phyloP scores from a whole-genome alignment of 2,888 invertebrate genomes.

The Pyralis farinalis region DNA sequence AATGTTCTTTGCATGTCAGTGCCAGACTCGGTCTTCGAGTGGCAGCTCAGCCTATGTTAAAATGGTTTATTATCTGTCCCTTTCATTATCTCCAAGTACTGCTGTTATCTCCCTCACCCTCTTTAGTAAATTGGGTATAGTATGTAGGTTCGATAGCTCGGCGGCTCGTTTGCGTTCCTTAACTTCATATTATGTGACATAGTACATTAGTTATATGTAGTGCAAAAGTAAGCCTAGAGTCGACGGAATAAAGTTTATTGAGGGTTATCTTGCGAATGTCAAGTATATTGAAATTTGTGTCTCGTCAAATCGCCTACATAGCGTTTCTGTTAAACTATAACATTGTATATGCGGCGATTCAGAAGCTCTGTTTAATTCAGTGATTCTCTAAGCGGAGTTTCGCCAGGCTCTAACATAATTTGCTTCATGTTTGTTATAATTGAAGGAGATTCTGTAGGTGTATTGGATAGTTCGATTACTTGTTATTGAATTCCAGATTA shows the following conservation, averaged over 20 bases:
- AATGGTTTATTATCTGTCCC: slow-evolving; percentile 14
- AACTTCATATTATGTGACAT: neutral
- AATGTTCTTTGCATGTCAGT: slow-evolving; percentile 28
- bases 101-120: slow-evolving; percentile 11
- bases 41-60: slow-evolving; percentile 10
- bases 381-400: too few relatives aligned
- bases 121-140: slow-evolving; percentile 12
- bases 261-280: neutral
- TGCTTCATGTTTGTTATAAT: too few relatives aligned
- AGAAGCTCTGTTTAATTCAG: too few relatives aligned
- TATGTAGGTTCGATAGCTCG: neutral
- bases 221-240: too few relatives aligned
- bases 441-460: too few relatives aligned
- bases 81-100: slow-evolving; percentile 12
- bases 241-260: neutral
- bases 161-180: neutral
- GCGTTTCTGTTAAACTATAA: too few relatives aligned
- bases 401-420: too few relatives aligned
- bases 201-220: neutral
- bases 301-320: neutral
- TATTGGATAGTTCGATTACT: too few relatives aligned
- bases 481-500: too few relatives aligned
- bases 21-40: slow-evolving; percentile 16
- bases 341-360: too few relatives aligned
- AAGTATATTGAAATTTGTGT: neutral